Evolutionary conservation across 1,140 invertebrate genomes (phyloP), one percentile per base, ranked within the genome.

Genomic region (Diabrotica virgifera): DNA sequence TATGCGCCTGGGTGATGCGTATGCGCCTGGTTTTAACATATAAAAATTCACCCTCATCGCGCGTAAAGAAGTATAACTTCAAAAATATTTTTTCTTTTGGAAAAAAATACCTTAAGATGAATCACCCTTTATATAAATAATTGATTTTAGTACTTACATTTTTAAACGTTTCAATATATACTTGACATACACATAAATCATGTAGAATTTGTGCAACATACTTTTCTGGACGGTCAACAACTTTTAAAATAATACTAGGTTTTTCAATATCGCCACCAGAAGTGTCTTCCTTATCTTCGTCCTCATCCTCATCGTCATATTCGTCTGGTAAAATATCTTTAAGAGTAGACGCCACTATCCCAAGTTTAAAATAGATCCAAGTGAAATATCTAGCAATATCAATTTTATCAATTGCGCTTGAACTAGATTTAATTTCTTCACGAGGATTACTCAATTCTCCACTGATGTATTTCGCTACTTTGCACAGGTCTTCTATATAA

Each of bases 141-240:
- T 4, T 24, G 24, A 24, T 24, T 24, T 24, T 52, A 46, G 10
- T 38, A 72, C 74, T 74, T 64, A 77, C 76, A 36, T 70, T 77
- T 74, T 75, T 77, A 62, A 79, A 81, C 71, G 81, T 74, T 65
- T 11, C 63, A 59, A 54, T 77, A 77, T 67, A 69, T n/a, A 63
- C 61, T 40, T 57, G 54, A 6, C 72, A 72, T 14, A 80, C 38
- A 57, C 69, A 63, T 53, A 76, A 60, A 51, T 71, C 69, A 60
- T 78, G 70, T 12, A 77, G 60, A 38, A 79, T 51, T 52, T 75
- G 67, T 13, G 70, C 60, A 24, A 80, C 38, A 53, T 67, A 73
- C 12, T 66, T 62, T 35, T 64, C 67, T 38, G 77, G 59, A 7
- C 65, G 55, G 62, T 72, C 66, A n/a, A 68, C 36, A 50, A 60